phyloP scores from a whole-genome alignment of 2,888 invertebrate genomes.

The Oxyscelio sp. region DNA sequence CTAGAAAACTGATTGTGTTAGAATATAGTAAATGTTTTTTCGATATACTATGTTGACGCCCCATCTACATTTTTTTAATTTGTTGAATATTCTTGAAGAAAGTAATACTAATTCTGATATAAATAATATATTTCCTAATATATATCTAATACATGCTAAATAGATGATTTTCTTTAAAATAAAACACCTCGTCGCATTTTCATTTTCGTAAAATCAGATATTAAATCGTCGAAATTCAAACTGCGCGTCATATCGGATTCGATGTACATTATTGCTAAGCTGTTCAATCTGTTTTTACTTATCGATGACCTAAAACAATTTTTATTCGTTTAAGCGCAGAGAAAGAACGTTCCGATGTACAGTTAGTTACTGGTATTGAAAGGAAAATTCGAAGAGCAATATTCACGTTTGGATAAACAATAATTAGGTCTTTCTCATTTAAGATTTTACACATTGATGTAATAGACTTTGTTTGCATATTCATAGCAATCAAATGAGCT shows the following conservation, averaged over 20 bases:
- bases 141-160: too few relatives aligned
- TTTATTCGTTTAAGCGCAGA: slow-evolving; percentile 48
- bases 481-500: slow-evolving; percentile 26
- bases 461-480: slow-evolving; percentile 85
- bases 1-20: too few relatives aligned
- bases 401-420: slow-evolving; percentile 63
- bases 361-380: slow-evolving; percentile 54
- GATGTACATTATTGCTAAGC: slow-evolving; percentile 27
- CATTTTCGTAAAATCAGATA: slow-evolving; percentile 11
- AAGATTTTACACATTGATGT: slow-evolving; percentile 68
- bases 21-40: too few relatives aligned
- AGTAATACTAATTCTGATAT: too few relatives aligned
- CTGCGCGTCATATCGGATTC: slow-evolving; percentile 6
- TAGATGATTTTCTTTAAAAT: too few relatives aligned
- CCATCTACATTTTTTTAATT: too few relatives aligned
- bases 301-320: slow-evolving; percentile 50
- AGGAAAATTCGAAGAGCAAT: slow-evolving; percentile 61
- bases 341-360: slow-evolving; percentile 68
- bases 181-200: slow-evolving; percentile 5
- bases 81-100: too few relatives aligned
- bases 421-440: slow-evolving; percentile 25
- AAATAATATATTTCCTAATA: too few relatives aligned
- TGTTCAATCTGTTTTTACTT: slow-evolving; percentile 17
- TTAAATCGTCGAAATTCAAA: slow-evolving; percentile 8
- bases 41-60: too few relatives aligned